Evolutionary conservation across 2,797 vertebrate genomes (phyloP).

Genomic region (Sardinella longiceps): DNA sequence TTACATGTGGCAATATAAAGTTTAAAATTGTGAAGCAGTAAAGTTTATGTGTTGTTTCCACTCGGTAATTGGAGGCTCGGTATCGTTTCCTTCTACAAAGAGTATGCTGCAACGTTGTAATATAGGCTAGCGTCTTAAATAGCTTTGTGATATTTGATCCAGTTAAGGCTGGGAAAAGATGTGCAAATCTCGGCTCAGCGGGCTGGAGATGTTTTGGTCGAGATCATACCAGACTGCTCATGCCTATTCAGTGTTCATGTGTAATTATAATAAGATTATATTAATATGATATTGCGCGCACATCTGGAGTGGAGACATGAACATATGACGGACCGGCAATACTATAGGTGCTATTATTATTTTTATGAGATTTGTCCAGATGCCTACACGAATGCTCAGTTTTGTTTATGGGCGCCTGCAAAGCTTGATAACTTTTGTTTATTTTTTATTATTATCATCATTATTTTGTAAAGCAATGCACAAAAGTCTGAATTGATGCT

Average conservation of each 20-base stretch:
- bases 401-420: constrained; percentile 45
- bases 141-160: constrained; percentile 53
- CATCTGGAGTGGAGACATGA: constrained; percentile 51
- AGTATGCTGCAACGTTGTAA: constrained; percentile 41
- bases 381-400: constrained; percentile 32
- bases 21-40: not conserved
- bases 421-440: constrained; percentile 35
- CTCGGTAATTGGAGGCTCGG: not conserved
- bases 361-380: constrained; percentile 30
- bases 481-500: constrained; percentile 24
- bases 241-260: constrained; percentile 52
- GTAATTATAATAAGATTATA: constrained; percentile 51
- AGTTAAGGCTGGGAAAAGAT: constrained; percentile 54
- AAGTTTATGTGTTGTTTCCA: not conserved
- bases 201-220: constrained; percentile 49
- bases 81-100: constrained; percentile 44
- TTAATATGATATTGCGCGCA: constrained; percentile 53
- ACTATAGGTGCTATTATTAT: constrained; percentile 41
- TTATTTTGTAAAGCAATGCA: constrained; percentile 30
- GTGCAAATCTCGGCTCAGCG: constrained; percentile 52
- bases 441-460: no score
- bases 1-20: constrained; percentile 17
- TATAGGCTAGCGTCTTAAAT: constrained; percentile 45
- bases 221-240: constrained; percentile 50
- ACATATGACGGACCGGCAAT: constrained; percentile 41